Evolutionary conservation across 2,888 invertebrate species (phyloP), one percentile per base, ranked within the genome.

Genomic region (Mimas tiliae): DNA sequence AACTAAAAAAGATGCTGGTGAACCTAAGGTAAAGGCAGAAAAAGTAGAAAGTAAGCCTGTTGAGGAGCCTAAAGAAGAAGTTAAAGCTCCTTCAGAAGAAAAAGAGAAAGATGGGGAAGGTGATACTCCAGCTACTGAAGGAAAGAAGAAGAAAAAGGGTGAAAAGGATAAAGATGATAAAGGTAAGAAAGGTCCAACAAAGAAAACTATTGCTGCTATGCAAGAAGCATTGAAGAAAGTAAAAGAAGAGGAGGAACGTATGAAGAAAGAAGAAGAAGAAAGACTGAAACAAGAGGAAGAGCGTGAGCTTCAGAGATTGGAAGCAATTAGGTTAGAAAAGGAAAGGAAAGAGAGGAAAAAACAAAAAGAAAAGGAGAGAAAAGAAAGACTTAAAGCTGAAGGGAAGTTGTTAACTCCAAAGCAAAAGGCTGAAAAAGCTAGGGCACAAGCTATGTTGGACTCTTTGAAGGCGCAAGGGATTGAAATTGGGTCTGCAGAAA

Each of bases 301-400:
- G 83, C 94, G 96, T 38, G 97, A 97, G 84, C 90, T 84, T 45
- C 95, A 95, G 51, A 95, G 97, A 68, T 88, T 96, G 70, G 97
- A 98, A 91, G 96, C 95, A 83, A 93, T 95, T 76, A 89, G 96
- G 68, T 88, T 97, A 71, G 99, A 99, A 84, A 96, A 97, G 78
- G 99, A 99, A 85, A 94, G 95, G 70, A 98, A 97, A 82, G 98
- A 97, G 73, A 96, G 95, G 82, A 98, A 97, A 85, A 99, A 98
- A 84, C 96, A 97, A 80, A 98, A 98, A 82, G 98, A 98, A 89
- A 98, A 98, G 82, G 98, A 98, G 83, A 95, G 97, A 63, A 98
- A 98, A 87, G 98, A 98, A 80, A 95, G 98, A 81, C 94, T 98
- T 75, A 99, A 99, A 88, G 98, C 97, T n/a, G 99, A 99, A 91